Evolutionary conservation across 2,888 invertebrate genomes (phyloP).

Genomic region (Proisotoma minuta): DNA sequence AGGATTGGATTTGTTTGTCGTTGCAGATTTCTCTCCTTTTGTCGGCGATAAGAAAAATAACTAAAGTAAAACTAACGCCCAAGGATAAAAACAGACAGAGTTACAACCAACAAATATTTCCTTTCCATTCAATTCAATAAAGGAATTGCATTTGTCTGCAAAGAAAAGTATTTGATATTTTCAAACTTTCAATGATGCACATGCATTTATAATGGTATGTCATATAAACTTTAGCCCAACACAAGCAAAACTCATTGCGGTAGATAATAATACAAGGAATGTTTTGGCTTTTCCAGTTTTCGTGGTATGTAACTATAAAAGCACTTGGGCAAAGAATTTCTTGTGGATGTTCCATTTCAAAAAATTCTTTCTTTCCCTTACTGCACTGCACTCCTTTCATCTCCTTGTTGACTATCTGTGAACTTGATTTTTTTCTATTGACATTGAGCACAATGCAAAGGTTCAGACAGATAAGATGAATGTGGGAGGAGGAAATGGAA

Average conservation of each 20-base stretch:
- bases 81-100: neutral
- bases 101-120: neutral
- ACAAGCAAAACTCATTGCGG: no score
- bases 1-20: conserved; percentile 4
- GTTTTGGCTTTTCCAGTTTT: no score
- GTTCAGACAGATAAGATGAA: conserved; percentile 12
- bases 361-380: neutral
- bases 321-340: no score
- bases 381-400: conserved; percentile 7
- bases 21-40: no score
- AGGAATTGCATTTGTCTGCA: neutral
- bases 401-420: conserved; percentile 15
- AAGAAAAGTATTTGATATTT: conserved; percentile 2
- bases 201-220: neutral
- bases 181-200: conserved; percentile 3
- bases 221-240: no score
- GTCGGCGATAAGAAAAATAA: no score
- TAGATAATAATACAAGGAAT: no score
- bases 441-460: conserved; percentile 2
- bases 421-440: conserved; percentile 14
- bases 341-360: neutral
- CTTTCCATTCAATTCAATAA: neutral
- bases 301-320: no score
- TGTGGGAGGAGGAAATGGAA: neutral
- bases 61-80: neutral